Conservation (phyloP, 2,113 vertebrate species). For the Cynocephalus volans region DNA sequence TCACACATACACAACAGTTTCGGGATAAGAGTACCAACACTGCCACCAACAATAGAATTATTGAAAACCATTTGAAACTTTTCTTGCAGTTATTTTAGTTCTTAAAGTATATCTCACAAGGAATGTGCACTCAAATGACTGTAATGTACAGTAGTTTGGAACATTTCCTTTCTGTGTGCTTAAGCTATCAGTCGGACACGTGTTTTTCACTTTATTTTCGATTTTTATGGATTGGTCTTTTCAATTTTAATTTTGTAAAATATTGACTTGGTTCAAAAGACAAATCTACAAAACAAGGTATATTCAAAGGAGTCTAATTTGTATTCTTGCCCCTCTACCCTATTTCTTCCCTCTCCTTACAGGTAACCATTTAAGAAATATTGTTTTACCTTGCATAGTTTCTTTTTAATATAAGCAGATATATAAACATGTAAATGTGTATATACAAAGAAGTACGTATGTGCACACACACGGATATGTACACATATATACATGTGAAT, state of each 20-base stretch:
- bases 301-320: background rate
- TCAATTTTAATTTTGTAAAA: slow-evolving; percentile 20
- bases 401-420: background rate
- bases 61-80: background rate
- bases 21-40: background rate
- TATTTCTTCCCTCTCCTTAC: background rate
- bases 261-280: background rate
- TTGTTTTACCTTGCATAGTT: background rate
- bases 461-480: too few species aligned
- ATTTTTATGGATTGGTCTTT: background rate
- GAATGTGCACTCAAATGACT: background rate
- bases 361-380: background rate
- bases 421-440: background rate
- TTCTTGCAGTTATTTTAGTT: background rate
- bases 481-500: background rate
- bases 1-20: background rate
- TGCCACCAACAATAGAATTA: background rate
- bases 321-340: background rate
- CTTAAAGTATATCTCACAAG: background rate
- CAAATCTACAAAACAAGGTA: background rate
- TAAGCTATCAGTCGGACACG: background rate
- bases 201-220: background rate
- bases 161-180: background rate
- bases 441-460: background rate
- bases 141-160: background rate